Conservation (phyloP, 30 jellyfish, hydroid and myxozoan genomes). For the Aurelia coerulea region DNA sequence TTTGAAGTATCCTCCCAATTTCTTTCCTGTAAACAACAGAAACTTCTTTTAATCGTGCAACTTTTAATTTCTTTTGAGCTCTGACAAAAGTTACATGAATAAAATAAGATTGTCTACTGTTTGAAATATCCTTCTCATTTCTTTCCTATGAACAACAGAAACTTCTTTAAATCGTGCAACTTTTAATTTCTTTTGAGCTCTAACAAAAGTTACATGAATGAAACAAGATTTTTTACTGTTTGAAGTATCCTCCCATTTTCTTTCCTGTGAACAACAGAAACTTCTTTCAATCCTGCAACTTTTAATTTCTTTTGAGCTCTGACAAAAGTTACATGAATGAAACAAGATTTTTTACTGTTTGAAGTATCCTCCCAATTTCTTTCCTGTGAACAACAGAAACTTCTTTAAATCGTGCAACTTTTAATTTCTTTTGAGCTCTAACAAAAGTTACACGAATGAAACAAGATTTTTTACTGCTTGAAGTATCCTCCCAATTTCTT, state of each 20-base stretch:
- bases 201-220: too few relatives aligned
- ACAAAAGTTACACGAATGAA: too few relatives aligned
- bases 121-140: conserved; percentile 6
- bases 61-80: background rate
- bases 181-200: background rate
- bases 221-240: background rate
- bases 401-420: background rate
- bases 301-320: background rate
- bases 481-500: conserved; percentile 26
- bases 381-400: conserved; percentile 27
- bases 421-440: background rate
- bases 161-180: background rate
- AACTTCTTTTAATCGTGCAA: background rate
- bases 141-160: conserved; percentile 37
- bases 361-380: conserved; percentile 12
- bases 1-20: conserved; percentile 1
- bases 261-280: conserved; percentile 27
- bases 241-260: conserved; percentile 21
- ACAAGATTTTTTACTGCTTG: background rate
- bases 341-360: background rate
- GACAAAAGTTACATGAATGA: too few relatives aligned
- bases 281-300: background rate
- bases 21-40: conserved; percentile 41
- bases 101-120: background rate
- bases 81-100: too few relatives aligned